Base-by-base conservation (phyloP, 2,797 vertebrate species). In the Semaprochilodus insignis region DNA sequence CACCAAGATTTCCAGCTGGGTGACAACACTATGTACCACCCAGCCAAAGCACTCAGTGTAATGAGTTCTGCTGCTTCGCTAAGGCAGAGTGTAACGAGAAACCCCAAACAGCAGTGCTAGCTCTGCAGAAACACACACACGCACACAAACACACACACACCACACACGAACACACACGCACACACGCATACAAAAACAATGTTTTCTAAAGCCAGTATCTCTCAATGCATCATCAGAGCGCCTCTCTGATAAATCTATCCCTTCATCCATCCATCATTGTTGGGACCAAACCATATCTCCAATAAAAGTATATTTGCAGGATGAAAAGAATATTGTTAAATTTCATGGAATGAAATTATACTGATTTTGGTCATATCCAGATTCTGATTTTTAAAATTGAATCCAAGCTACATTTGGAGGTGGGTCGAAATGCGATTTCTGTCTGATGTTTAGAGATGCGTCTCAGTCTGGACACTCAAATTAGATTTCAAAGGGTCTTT, bases 1-100 rank as follows among this genome's bases (percentile, higher is more conserved):
- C 73, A 79, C 74, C 60, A 72, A 66, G 48, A 79, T 79, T 83
- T 85, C 74, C 81, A 84, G 62, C 34, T 83, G 85, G 76, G 71
- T 80, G 80, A 86, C 71, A 81, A 78, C 51, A 70, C 54, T 57
- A 17, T 78, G 74, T 77, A 60, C 51, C 48, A 27, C 51, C 57
- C 48, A 63, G 82, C 65, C 75, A 77, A 74, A 80, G 65, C 74
- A 85, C 80, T 83, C 80, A 85, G 60, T 63, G 21, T 81, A 74
- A 84, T 83, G 76, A 87, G 76, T 57, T 80, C 74, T 78, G 73
- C 72, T 81, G 67, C 74, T 36, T 63, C 44, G 75, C 65, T 44
- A 15, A 73, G 55, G 62, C 40, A 62, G 40, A 48, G 48, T 74
- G 66, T 65, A 65, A 81, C 60, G 54, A 65, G 63, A 82, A 16